Percentiles rank a stretch among this genome's conserved stretches.
phyloP scores from a whole-genome alignment of 2,888 invertebrate genomes.

The Drosophila stalkeri region DNA sequence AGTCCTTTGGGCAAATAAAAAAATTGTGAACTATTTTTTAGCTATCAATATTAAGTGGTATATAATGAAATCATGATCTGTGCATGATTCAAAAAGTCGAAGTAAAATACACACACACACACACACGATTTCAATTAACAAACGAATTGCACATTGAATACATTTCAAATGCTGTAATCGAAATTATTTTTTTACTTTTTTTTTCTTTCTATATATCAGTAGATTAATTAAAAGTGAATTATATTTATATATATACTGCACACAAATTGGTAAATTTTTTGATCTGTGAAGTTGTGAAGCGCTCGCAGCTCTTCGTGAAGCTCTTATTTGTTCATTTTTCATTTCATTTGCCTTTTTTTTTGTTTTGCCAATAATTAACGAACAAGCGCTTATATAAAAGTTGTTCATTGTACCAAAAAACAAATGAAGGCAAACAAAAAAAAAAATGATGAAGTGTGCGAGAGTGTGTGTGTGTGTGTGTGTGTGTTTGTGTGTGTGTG shows the following conservation, averaged over 20 bases:
- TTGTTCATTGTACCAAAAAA: slow-evolving; percentile 23
- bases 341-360: neutral
- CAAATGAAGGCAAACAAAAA: slow-evolving; percentile 21
- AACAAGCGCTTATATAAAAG: slow-evolving; percentile 25
- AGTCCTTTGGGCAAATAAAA: neutral
- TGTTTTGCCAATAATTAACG: slow-evolving; percentile 24
- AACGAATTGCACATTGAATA: neutral
- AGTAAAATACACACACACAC: neutral
- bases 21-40: neutral
- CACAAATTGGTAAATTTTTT: slow-evolving; percentile 8
- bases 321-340: slow-evolving; percentile 10
- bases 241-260: neutral
- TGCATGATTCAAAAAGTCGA: neutral
- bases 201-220: neutral
- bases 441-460: slow-evolving; percentile 21
- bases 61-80: neutral
- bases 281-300: slow-evolving; percentile 23
- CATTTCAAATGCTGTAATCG: neutral
- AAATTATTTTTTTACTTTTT: neutral
- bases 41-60: too few species aligned
- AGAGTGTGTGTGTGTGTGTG: neutral
- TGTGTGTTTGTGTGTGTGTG: neutral
- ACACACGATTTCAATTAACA: neutral
- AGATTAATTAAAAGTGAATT: slow-evolving; percentile 8
- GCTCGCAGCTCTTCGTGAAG: slow-evolving; percentile 2